A percentile compares a stretch with the other conserved stretches of the same genome.
phyloP scores from a whole-genome alignment of 2,113 vertebrate genomes.

The Pelecanoides urinatrix region DNA sequence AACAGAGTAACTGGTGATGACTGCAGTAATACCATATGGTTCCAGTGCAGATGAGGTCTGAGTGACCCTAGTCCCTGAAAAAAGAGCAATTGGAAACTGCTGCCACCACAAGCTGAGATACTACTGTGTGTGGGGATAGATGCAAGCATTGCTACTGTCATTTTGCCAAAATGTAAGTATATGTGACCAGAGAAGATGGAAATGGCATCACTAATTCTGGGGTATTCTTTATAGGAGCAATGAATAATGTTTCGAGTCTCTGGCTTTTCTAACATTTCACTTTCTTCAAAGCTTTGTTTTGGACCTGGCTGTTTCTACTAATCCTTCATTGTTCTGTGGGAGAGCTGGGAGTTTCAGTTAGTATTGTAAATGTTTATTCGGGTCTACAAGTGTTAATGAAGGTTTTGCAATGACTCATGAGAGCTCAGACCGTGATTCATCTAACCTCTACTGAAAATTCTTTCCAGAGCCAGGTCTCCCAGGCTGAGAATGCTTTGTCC shows the following conservation, averaged over 20 bases:
- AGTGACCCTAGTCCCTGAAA: background rate
- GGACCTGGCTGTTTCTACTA: background rate
- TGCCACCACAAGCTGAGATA: background rate
- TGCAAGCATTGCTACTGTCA: background rate
- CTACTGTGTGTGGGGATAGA: background rate
- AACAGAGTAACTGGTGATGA: background rate
- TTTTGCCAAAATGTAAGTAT: background rate
- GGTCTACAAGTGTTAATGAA: background rate
- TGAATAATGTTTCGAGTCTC: background rate
- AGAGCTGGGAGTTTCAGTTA: background rate
- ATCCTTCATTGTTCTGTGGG: background rate
- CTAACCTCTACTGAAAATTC: background rate
- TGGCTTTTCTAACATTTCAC: background rate
- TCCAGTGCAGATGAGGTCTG: background rate
- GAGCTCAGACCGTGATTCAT: background rate
- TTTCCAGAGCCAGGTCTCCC: background rate
- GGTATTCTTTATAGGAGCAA: background rate
- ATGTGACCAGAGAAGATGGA: background rate
- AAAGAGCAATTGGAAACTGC: background rate
- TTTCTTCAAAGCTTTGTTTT: background rate
- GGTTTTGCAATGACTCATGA: constrained; percentile 21
- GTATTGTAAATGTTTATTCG: background rate
- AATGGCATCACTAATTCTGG: background rate
- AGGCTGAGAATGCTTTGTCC: background rate
- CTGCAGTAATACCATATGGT: background rate